phyloP scores from a whole-genome alignment of 1,140 invertebrate genomes.

The Galendromus occidentalis region DNA sequence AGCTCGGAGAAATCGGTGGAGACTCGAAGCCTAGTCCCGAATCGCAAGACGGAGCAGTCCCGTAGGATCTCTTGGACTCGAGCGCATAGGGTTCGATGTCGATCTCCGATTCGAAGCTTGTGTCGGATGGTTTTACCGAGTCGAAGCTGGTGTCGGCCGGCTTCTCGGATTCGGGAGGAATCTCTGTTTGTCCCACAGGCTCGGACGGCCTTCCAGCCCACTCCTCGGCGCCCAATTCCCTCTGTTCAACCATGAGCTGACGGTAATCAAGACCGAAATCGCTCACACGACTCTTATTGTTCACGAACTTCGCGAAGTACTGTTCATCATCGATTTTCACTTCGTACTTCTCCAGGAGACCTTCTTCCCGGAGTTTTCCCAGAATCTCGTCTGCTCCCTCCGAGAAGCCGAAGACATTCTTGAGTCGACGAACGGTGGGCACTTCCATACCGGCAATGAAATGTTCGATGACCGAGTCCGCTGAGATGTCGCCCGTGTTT shows the following conservation, averaged over 20 bases:
- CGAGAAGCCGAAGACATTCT: slow-evolving; percentile 2
- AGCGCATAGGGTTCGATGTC: not conserved
- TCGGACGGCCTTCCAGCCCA: not conserved
- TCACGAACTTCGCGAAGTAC: not conserved
- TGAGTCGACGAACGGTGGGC: not conserved
- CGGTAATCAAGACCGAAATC: not conserved
- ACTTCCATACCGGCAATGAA: slow-evolving; percentile 4
- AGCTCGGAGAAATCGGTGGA: not conserved
- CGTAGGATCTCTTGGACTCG: not conserved
- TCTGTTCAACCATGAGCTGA: not conserved
- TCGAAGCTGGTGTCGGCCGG: slow-evolving; percentile 10
- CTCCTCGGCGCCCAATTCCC: not conserved
- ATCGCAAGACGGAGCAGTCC: not conserved
- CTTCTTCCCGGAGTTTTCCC: not conserved
- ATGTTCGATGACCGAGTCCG: slow-evolving; percentile 6
- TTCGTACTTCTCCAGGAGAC: slow-evolving; percentile 1
- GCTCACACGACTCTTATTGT: not conserved
- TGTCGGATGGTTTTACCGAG: slow-evolving; percentile 11
- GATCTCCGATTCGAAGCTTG: slow-evolving; percentile 2
- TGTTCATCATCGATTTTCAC: not conserved
- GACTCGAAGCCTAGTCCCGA: slow-evolving; percentile 3
- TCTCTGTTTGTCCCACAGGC: slow-evolving; percentile 20
- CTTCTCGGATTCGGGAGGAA: slow-evolving; percentile 47
- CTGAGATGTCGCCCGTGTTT: slow-evolving; percentile 3
- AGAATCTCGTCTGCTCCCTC: not conserved